These are phyloP conservation scores for Ophiodon elongatus DNA, from an alignment of 2,113 vertebrate species.

Conservation along the genomic window DNA sequence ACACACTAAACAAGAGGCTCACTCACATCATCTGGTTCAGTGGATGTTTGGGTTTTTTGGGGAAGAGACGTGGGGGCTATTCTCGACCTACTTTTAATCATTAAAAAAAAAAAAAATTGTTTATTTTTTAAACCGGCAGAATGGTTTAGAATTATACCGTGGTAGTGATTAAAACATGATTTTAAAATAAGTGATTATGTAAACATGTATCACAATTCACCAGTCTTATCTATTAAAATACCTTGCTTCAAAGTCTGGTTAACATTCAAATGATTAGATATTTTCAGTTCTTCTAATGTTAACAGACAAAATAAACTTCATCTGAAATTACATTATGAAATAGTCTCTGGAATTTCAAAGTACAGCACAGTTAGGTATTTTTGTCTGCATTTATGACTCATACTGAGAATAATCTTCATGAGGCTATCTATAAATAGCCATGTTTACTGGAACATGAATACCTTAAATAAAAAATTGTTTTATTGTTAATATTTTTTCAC, in stretches of 20 bases:
- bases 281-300: neutral
- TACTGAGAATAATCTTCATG: neutral
- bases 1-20: conserved; percentile 21
- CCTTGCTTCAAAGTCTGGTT: neutral
- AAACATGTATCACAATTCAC: conserved; percentile 7
- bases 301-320: conserved; percentile 26
- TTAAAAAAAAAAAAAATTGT: conserved; percentile 8
- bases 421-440: neutral
- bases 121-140: conserved; percentile 29
- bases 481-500: neutral
- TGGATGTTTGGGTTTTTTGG: neutral
- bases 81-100: conserved; percentile 51
- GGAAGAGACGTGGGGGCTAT: conserved; percentile 11
- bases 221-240: neutral
- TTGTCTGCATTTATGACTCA: conserved; percentile 38
- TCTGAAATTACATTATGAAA: conserved; percentile 20
- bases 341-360: conserved; percentile 25
- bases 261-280: neutral
- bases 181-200: conserved; percentile 32
- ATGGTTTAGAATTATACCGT: conserved; percentile 2
- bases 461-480: neutral
- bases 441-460: conserved; percentile 11
- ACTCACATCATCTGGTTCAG: conserved; percentile 36
- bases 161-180: conserved; percentile 4
- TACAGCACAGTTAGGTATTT: neutral